These are phyloP conservation scores for Chaetogeoica ovagalla DNA, from an alignment of 2,888 invertebrate species.

Conservation along the genomic window DNA sequence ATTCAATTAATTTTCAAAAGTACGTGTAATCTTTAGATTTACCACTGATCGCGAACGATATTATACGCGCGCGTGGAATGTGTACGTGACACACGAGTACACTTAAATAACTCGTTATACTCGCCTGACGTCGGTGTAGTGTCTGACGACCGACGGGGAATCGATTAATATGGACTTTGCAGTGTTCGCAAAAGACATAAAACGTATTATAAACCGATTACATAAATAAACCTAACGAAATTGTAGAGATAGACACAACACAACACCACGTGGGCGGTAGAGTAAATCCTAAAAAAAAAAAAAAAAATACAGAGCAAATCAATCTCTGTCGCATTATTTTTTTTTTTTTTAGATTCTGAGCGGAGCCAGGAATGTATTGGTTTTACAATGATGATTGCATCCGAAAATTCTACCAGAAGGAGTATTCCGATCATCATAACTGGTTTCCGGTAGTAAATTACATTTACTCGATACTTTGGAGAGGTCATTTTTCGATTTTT, in stretches of 20 bases:
- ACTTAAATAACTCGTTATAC: too few species aligned
- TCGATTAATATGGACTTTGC: slow-evolving; percentile 27
- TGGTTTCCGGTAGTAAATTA: too few species aligned
- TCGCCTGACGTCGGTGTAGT: too few species aligned
- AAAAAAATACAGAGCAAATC: slow-evolving; percentile 10
- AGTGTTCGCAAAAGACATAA: slow-evolving; percentile 15
- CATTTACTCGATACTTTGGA: too few species aligned
- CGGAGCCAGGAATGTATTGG: too few species aligned
- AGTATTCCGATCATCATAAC: too few species aligned
- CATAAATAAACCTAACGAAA: not conserved
- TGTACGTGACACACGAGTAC: not conserved
- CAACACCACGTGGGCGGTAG: not conserved
- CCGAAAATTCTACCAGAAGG: too few species aligned
- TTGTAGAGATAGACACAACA: not conserved
- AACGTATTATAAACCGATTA: slow-evolving; percentile 41
- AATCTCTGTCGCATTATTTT: slow-evolving; percentile 25
- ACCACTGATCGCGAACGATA: not conserved
- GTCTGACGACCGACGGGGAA: slow-evolving; percentile 5
- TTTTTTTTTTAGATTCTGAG: not conserved
- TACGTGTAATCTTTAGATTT: not conserved
- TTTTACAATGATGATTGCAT: too few species aligned
- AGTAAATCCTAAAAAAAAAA: slow-evolving; percentile 8
- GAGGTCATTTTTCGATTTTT: too few species aligned
- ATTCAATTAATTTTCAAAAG: slow-evolving; percentile 9
- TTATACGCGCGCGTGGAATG: not conserved